These are phyloP conservation scores for Hoplostethus atlanticus DNA, from an alignment of 2,797 vertebrate species.

Conservation along the genomic window DNA sequence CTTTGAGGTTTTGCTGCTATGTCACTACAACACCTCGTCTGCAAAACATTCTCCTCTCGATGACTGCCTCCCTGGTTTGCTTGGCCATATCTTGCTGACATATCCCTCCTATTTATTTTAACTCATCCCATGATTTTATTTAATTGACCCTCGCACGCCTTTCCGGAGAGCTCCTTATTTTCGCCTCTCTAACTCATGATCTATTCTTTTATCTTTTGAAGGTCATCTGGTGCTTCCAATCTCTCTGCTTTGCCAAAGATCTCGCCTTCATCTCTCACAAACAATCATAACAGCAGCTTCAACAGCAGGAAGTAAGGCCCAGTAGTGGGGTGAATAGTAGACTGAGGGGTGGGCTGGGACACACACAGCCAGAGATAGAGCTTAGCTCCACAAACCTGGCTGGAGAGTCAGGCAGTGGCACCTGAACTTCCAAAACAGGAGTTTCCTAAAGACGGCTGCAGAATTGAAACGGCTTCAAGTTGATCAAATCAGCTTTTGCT, in stretches of 20 bases:
- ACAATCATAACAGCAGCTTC: slow-evolving; percentile 99
- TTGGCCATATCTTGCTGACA: slow-evolving; percentile 72
- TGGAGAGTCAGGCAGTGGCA: not conserved
- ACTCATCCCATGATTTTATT: slow-evolving; percentile 69
- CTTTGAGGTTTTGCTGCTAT: slow-evolving; percentile 15
- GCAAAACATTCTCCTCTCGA: slow-evolving; percentile 31
- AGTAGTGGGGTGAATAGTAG: slow-evolving; percentile 63
- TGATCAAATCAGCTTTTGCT: not conserved
- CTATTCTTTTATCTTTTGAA: slow-evolving; percentile 96
- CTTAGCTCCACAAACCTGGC: slow-evolving; percentile 8
- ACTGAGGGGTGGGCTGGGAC: slow-evolving; percentile 49
- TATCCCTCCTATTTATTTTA: slow-evolving; percentile 55
- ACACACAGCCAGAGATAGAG: slow-evolving; percentile 67
- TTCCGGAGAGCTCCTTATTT: slow-evolving; percentile 55
- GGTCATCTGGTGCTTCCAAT: slow-evolving; percentile 98
- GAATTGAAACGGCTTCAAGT: not conserved
- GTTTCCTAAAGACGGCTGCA: not conserved
- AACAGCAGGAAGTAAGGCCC: slow-evolving; percentile 99
- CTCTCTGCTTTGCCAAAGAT: slow-evolving; percentile 99
- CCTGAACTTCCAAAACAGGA: not conserved
- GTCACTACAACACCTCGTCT: slow-evolving; percentile 45
- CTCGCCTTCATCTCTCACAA: slow-evolving; percentile 98
- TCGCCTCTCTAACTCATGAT: slow-evolving; percentile 87
- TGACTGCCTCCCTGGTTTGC: slow-evolving; percentile 55
- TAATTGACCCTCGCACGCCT: slow-evolving; percentile 52